Evolutionary conservation across 2,888 invertebrate genomes (phyloP).

Genomic region (Oligia strigilis): DNA sequence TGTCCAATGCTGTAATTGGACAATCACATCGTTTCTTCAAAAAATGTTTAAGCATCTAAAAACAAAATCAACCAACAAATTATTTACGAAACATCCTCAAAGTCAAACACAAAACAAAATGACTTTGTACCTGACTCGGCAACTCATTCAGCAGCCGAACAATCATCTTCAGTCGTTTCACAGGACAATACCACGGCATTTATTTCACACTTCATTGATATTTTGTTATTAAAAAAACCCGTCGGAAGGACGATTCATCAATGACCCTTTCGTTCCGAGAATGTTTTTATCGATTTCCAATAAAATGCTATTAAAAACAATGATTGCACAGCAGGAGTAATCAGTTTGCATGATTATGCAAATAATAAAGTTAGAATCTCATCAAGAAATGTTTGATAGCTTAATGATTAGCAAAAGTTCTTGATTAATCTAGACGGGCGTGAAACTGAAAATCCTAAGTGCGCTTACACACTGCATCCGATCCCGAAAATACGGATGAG

Average conservation of each 20-base stretch:
- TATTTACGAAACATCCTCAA: background rate
- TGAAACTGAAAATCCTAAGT: background rate
- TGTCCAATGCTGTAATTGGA: background rate
- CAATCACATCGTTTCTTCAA: too few species aligned
- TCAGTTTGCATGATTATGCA: constrained; percentile 35
- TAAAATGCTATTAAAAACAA: constrained; percentile 9
- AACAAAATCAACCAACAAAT: background rate
- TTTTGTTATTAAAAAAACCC: constrained; percentile 1
- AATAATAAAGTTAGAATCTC: background rate
- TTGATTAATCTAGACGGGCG: background rate
- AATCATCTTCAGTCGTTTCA: constrained; percentile 1
- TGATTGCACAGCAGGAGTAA: constrained; percentile 11
- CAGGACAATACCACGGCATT: constrained; percentile 22
- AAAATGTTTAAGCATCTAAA: background rate
- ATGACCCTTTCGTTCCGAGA: constrained; percentile 28
- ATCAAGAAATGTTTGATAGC: background rate
- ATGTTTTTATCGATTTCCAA: constrained; percentile 15
- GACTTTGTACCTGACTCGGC: background rate
- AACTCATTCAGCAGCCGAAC: constrained; percentile 6
- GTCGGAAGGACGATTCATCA: constrained; percentile 27
- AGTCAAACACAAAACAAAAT: background rate
- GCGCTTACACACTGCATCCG: too few species aligned
- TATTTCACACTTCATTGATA: constrained; percentile 45
- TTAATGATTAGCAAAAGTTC: background rate
- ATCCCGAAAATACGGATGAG: background rate